A percentile compares a stretch with the other conserved stretches of the same genome.
phyloP scores from a whole-genome alignment of 2,113 vertebrate species.

The Centropus unirufus region DNA sequence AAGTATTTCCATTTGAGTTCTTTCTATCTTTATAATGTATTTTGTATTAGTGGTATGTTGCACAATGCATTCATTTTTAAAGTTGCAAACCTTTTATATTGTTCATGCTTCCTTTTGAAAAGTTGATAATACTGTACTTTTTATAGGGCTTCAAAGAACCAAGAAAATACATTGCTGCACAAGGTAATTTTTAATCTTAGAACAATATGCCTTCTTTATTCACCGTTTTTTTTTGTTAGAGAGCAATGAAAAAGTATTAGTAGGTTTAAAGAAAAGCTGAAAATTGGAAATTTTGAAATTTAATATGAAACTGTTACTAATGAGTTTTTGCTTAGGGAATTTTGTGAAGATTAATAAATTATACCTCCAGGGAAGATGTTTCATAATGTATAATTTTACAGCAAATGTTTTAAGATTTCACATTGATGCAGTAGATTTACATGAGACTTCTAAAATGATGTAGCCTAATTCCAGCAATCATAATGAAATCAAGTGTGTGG shows the following conservation, averaged over 20 bases:
- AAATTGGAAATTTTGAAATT: background rate
- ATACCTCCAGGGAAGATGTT: background rate
- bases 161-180: constrained; percentile 96
- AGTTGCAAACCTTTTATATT: background rate
- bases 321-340: background rate
- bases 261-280: background rate
- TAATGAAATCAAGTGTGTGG: background rate
- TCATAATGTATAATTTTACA: background rate
- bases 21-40: background rate
- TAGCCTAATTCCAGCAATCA: background rate
- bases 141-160: constrained; percentile 93
- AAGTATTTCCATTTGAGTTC: background rate
- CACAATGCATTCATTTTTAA: background rate
- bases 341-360: background rate
- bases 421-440: background rate
- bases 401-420: background rate
- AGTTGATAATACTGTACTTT: background rate
- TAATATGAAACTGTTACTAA: background rate
- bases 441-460: background rate
- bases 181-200: constrained; percentile 81
- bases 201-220: background rate
- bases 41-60: background rate
- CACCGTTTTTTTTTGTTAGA: background rate
- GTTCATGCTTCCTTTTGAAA: background rate
- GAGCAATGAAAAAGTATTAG: background rate